These are phyloP conservation scores for Ichneumoninae sp. DNA, from an alignment of 2,888 invertebrate genomes.

Conservation along the genomic window DNA sequence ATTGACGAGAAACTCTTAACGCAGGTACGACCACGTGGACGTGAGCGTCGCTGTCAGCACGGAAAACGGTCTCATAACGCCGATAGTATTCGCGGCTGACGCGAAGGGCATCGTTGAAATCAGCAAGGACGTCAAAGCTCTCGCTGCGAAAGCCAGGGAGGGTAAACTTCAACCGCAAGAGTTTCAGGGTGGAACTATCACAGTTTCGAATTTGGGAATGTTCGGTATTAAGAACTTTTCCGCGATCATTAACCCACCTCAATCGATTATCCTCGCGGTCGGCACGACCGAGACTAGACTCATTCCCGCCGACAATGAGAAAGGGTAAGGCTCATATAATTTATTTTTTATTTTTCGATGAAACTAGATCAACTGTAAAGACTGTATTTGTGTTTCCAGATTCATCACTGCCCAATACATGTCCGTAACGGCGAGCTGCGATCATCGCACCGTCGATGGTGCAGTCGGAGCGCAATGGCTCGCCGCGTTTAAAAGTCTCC, in stretches of 20 bases:
- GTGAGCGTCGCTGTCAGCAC: constrained; percentile 99
- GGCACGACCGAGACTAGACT: constrained; percentile 92
- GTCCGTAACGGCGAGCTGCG: constrained; percentile 97
- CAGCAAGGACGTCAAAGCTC: constrained; percentile 90
- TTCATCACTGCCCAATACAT: constrained; percentile 91
- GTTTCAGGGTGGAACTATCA: constrained; percentile 98
- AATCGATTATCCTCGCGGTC: constrained; percentile 96
- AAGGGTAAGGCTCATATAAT: constrained; percentile 88
- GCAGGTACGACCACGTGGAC: constrained; percentile 95
- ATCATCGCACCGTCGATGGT: constrained; percentile 99
- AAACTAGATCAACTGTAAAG: neutral
- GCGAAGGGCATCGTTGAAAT: constrained; percentile 95
- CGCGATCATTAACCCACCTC: constrained; percentile 98
- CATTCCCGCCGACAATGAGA: constrained; percentile 89
- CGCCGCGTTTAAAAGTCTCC: constrained; percentile 92
- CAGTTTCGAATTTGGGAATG: constrained; percentile 98
- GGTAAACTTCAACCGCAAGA: constrained; percentile 96
- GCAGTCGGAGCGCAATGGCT: constrained; percentile 99
- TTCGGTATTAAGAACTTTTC: constrained; percentile 94
- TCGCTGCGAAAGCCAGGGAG: constrained; percentile 94
- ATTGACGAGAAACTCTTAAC: constrained; percentile 24
- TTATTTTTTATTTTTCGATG: neutral
- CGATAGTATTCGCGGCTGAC: constrained; percentile 96
- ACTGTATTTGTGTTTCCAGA: constrained; percentile 84
- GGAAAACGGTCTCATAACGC: constrained; percentile 97